Evolutionary conservation across 2,113 vertebrate species (phyloP).

Genomic region (Alligator sinensis): DNA sequence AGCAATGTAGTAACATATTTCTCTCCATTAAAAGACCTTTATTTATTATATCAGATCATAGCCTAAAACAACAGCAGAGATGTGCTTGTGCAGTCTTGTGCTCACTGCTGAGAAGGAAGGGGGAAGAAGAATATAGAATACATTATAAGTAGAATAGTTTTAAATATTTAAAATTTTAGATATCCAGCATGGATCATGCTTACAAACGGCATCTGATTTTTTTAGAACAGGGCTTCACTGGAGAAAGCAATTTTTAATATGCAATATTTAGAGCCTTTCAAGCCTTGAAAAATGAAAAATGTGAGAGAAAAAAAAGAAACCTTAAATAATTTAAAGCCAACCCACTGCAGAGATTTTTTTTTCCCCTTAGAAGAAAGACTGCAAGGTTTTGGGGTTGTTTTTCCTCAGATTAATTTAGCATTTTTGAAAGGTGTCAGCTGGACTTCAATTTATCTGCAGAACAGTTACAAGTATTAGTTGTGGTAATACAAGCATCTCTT

Average conservation of each 20-base stretch:
- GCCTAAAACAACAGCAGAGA: neutral
- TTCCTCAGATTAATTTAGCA: neutral
- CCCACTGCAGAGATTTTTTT: neutral
- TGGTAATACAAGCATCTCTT: neutral
- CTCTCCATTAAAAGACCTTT: neutral
- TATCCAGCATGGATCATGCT: neutral
- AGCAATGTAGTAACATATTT: neutral
- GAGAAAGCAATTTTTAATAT: neutral
- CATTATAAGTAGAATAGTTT: neutral
- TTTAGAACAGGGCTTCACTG: neutral
- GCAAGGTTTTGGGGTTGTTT: neutral
- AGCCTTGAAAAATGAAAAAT: neutral
- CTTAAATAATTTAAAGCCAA: neutral
- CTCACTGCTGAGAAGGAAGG: neutral
- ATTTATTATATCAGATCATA: neutral
- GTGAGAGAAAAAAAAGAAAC: neutral
- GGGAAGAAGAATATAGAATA: neutral
- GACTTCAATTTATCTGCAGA: neutral
- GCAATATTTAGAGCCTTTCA: neutral
- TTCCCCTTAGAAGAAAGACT: neutral
- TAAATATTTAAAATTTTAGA: conserved; percentile 25
- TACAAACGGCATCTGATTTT: neutral
- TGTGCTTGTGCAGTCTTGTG: neutral
- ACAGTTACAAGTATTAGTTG: neutral
- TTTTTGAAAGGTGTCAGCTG: neutral